Evolutionary conservation across 2,888 invertebrate genomes (phyloP).

Genomic region (Nemurella pictetii): DNA sequence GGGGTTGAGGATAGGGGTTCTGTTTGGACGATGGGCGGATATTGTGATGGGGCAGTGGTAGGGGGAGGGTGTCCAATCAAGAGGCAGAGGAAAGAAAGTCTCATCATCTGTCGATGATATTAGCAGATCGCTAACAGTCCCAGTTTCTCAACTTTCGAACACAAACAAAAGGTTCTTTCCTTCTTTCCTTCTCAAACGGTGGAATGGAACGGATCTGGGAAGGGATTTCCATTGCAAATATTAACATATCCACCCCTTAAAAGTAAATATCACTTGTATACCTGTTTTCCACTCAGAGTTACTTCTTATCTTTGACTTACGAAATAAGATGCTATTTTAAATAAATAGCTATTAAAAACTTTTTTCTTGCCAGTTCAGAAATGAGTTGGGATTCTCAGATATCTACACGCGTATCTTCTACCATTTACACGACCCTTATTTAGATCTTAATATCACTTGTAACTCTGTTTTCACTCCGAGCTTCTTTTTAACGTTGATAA

Average conservation of each 20-base stretch:
- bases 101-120: not conserved
- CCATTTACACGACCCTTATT: not conserved
- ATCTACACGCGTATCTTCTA: too few relatives aligned
- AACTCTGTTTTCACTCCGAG: not conserved
- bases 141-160: not conserved
- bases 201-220: not conserved
- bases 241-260: not conserved
- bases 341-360: too few relatives aligned
- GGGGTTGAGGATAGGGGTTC: not conserved
- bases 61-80: not conserved
- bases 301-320: not conserved
- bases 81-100: not conserved
- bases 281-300: not conserved
- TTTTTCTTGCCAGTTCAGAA: too few relatives aligned
- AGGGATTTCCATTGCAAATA: not conserved
- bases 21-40: not conserved
- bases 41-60: too few relatives aligned
- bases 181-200: not conserved
- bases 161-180: not conserved
- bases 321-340: too few relatives aligned
- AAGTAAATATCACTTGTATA: not conserved
- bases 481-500: not conserved
- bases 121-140: not conserved
- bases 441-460: not conserved
- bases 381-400: too few relatives aligned